These are phyloP conservation scores for Prunella himalayana DNA, from an alignment of 2,113 vertebrate genomes.

Conservation along the genomic window DNA sequence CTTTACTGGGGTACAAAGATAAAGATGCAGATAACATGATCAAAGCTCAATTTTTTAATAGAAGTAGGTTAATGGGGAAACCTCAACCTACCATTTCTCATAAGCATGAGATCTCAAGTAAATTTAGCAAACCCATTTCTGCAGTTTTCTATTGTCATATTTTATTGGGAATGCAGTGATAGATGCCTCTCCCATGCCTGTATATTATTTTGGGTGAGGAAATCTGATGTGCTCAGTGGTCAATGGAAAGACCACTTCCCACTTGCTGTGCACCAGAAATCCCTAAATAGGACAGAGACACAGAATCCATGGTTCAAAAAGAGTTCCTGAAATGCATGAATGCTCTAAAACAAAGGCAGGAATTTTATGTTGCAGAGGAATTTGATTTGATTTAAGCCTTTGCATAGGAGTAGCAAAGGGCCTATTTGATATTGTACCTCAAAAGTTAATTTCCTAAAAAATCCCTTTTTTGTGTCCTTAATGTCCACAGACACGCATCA, in stretches of 20 bases:
- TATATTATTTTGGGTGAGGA: neutral
- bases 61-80: neutral
- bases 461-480: neutral
- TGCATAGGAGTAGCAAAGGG: neutral
- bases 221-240: neutral
- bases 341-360: constrained; percentile 35
- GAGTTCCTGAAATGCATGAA: constrained; percentile 25
- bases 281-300: neutral
- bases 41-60: neutral
- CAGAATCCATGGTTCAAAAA: neutral
- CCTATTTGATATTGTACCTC: neutral
- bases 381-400: neutral
- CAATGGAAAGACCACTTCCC: neutral
- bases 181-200: neutral
- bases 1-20: neutral
- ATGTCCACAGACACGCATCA: neutral
- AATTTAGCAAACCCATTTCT: neutral
- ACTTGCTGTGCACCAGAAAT: neutral
- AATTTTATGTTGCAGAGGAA: neutral
- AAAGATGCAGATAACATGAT: neutral
- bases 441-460: neutral
- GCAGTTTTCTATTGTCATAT: neutral
- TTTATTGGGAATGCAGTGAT: neutral
- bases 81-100: neutral
- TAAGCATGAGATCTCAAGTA: neutral